Conservation (phyloP, 2,113 vertebrate genomes). For the Nibea albiflora region DNA sequence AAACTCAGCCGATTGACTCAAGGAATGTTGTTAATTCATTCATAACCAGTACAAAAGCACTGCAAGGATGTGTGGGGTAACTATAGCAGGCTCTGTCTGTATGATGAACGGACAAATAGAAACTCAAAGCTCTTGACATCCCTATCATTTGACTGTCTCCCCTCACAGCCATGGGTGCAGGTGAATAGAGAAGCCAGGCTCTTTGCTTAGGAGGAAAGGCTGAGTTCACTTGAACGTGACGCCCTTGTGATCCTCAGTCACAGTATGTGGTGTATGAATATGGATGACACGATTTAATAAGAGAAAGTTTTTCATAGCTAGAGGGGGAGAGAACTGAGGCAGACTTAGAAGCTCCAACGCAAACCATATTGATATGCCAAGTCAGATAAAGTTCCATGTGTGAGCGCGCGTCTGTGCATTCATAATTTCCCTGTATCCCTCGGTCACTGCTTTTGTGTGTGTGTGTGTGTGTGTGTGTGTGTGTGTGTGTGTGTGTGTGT, state of each 20-base stretch:
- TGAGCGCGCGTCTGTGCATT: background rate
- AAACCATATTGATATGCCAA: background rate
- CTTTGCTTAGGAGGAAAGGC: conserved; percentile 22
- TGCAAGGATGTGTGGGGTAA: conserved; percentile 27
- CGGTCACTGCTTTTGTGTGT: background rate
- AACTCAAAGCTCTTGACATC: conserved; percentile 48
- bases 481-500: background rate
- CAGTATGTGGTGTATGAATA: conserved; percentile 59
- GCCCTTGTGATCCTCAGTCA: conserved; percentile 21
- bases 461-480: background rate
- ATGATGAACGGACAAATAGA: conserved; percentile 36
- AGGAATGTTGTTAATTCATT: conserved; percentile 53
- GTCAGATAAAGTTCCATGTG: background rate
- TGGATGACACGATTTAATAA: conserved; percentile 54
- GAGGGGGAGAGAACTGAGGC: conserved; percentile 14
- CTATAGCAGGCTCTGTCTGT: conserved; percentile 40
- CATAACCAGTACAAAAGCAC: conserved; percentile 38
- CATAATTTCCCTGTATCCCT: background rate
- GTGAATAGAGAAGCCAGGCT: conserved; percentile 30
- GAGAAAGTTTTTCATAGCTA: conserved; percentile 33
- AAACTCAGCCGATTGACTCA: conserved; percentile 49
- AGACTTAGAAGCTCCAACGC: background rate
- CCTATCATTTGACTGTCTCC: conserved; percentile 44
- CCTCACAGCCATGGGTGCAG: conserved; percentile 18
- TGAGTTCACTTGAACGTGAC: conserved; percentile 45